Base-by-base conservation (phyloP, 1,140 invertebrate species). In the Leptonema lineaticorne region DNA sequence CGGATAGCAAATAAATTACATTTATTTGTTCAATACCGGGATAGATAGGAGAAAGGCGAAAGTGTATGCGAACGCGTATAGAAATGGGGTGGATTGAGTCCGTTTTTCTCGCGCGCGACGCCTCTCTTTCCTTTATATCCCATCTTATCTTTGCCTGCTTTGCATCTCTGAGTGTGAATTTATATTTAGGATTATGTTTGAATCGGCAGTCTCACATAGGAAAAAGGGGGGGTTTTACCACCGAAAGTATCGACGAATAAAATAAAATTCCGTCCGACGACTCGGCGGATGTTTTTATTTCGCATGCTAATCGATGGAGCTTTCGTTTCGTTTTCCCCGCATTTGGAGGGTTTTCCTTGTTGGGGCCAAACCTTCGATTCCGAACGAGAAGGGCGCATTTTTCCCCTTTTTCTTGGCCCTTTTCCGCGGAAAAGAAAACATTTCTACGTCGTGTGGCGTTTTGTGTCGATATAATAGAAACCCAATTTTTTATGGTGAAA, bases 251-350 rank as follows among this genome's bases (percentile, higher is more conserved):
- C 50, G 70, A 41, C 45, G 63, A 56, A 69, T 66, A 57, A 67
- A 71, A 71, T 69, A 69, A 71, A 71, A 71, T 69, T 66, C 63
- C 30, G 50, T 53, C 57, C 41, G 30, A 22, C 33, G 53, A n/a
- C n/a, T n/a, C n/a, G n/a, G n/a, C n/a, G 63, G 67, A 71, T 71
- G 70, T 71, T 71, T 71, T 71, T 71, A 71, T 71, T 71, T 71
- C 70, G 67, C 70, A 71, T 69, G 70, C 70, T 71, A 71, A 71
- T 71, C 70, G 70, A 71, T 71, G 70, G 57, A 69, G 70, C 70
- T 33, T n/a, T n/a, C n/a, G n/a, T n/a, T 50, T 33, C 62, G 57
- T 16, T 45, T 6, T 45, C 14, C 60, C 50, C 20, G 46, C 3
- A 11, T 7, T 11, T 24, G n/a, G 62, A 28, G 59, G 59, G 57